Evolutionary conservation across 2,113 vertebrate species (phyloP), one percentile per base, ranked within the genome.

Genomic region (Vidua macroura): DNA sequence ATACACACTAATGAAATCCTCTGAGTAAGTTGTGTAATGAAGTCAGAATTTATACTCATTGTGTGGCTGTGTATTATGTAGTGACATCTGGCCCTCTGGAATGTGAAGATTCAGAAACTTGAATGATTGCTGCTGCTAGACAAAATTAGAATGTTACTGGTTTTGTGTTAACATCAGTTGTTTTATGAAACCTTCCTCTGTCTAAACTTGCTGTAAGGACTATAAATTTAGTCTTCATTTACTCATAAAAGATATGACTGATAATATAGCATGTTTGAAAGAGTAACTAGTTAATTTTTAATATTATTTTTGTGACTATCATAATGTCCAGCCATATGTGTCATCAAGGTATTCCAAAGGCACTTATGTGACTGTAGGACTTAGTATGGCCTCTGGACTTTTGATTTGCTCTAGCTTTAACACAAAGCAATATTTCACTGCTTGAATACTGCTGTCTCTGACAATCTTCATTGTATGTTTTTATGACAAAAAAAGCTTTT

Each of bases 301-400:
- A 31, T 33, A 28, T 48, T 25, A 9, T 53, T 73, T 83, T 68
- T 74, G 15, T 2, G 3, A 25, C 37, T 55, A 2, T 49, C 0
- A 0, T 55, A 12, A 30, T 19, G 37, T 51, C 12, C 22, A 60
- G 27, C 41, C 8, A 3, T 27, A 4, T 48, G 10, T 63, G 13
- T 74, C 5, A 2, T 48, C 31, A 35, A 2, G 49, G 22, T 91
- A 49, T 44, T 69, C 28, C 12, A 44, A 18, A 41, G 59, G 55
- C 5, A 33, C 12, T 51, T 75, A 19, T 0, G 35, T 10, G 11
- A 37, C 23, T 82, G 23, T 39, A 68, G 31, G 39, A 33, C 31
- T 53, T 82, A 16, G 3, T 78, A 23, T 13, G 19, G 44, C 18
- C 22, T 73, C 39, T 41, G 44, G 35, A n/a, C 24, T 28, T 90